Percentiles rank a stretch among this genome's conserved stretches.
phyloP scores from a whole-genome alignment of 2,888 invertebrate genomes.

The Apodemia duryi region DNA sequence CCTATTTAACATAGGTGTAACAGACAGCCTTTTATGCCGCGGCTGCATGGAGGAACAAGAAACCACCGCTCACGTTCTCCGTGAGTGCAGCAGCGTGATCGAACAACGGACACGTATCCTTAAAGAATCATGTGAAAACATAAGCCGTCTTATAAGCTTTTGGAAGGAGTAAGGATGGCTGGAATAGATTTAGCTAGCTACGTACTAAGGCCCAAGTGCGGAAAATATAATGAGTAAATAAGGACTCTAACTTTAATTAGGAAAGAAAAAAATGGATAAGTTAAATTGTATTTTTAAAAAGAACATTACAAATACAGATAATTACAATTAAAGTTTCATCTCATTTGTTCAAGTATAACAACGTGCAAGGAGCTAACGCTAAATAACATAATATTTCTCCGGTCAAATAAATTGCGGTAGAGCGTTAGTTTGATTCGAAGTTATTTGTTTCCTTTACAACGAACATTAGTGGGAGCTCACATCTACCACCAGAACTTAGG shows the following conservation, averaged over 20 bases:
- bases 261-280: background rate
- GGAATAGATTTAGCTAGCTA: too few relatives aligned
- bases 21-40: too few relatives aligned
- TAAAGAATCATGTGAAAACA: too few relatives aligned
- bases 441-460: slow-evolving; percentile 76
- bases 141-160: too few relatives aligned
- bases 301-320: background rate
- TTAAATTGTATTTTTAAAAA: background rate
- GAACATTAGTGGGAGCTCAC: slow-evolving; percentile 57
- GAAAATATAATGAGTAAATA: too few relatives aligned
- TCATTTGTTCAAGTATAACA: slow-evolving; percentile 1
- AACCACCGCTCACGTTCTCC: too few relatives aligned
- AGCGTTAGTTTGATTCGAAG: slow-evolving; percentile 73
- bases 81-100: too few relatives aligned
- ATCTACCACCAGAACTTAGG: slow-evolving; percentile 28
- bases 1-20: too few relatives aligned
- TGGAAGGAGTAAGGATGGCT: too few relatives aligned
- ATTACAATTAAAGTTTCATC: slow-evolving; percentile 30
- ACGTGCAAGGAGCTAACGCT: slow-evolving; percentile 34
- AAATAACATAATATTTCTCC: slow-evolving; percentile 67
- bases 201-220: too few relatives aligned
- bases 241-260: background rate
- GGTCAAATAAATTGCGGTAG: slow-evolving; percentile 70
- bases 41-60: too few relatives aligned
- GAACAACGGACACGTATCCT: too few relatives aligned